Conservation (phyloP, 2,797 vertebrate species). For the Paedocypris micromegethes region DNA sequence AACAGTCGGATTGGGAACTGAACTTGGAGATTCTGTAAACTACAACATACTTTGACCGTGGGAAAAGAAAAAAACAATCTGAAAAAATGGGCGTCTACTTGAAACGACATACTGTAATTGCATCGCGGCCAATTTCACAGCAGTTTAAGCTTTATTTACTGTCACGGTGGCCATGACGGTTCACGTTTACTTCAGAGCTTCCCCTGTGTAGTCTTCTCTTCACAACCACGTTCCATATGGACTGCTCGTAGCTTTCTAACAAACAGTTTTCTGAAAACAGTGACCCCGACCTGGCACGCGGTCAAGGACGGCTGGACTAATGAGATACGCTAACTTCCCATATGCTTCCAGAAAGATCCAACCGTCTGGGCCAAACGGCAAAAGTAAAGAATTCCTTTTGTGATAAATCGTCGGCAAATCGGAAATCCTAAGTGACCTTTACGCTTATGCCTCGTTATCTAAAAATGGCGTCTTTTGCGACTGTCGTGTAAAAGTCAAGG, state of each 20-base stretch:
- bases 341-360: conserved; percentile 29
- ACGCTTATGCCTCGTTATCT: conserved; percentile 20
- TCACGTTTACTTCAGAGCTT: background rate
- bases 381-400: background rate
- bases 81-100: background rate
- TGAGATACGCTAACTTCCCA: conserved; percentile 28
- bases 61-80: too few species aligned
- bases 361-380: conserved; percentile 18
- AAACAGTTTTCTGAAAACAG: too few species aligned
- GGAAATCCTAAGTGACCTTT: conserved; percentile 32
- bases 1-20: too few species aligned
- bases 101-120: conserved; percentile 16
- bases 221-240: background rate
- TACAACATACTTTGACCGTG: too few species aligned
- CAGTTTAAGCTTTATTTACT: conserved; percentile 15
- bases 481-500: conserved; percentile 20
- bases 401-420: conserved; percentile 3
- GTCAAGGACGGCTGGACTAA: conserved; percentile 36
- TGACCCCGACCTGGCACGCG: background rate
- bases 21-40: too few species aligned
- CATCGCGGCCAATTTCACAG: conserved; percentile 1
- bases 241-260: background rate
- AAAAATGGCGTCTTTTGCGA: conserved; percentile 17
- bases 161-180: background rate
- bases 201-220: background rate